Conservation (phyloP, 1,140 invertebrate genomes). For the Penaeus japonicus region DNA sequence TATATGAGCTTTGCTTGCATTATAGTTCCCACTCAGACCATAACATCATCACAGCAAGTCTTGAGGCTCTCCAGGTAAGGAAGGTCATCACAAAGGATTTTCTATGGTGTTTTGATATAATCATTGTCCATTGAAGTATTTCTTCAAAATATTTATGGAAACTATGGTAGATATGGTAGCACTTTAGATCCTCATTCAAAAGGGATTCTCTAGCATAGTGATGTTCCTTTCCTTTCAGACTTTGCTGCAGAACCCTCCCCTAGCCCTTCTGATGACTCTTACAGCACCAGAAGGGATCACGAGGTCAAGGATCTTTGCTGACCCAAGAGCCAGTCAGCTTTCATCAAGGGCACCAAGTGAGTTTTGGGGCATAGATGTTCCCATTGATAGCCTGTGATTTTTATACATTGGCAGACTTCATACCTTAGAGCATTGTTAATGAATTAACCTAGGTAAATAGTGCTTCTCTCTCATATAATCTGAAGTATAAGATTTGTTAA, state of each 20-base stretch:
- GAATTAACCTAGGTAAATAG: no score
- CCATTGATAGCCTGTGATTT: background rate
- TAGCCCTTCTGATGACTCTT: conserved; percentile 71
- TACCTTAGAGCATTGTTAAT: no score
- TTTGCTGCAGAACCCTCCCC: conserved; percentile 73
- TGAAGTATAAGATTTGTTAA: no score
- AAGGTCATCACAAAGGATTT: background rate
- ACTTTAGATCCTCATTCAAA: no score
- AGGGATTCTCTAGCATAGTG: no score
- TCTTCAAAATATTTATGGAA: no score
- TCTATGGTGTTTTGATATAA: background rate
- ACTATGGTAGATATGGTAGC: no score
- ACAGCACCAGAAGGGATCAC: conserved; percentile 69
- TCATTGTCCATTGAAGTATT: no score
- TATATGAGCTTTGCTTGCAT: conserved; percentile 83
- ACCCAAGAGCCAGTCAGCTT: conserved; percentile 42
- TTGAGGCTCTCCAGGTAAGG: conserved; percentile 74
- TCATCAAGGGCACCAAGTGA: conserved; percentile 54
- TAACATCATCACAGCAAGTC: conserved; percentile 82
- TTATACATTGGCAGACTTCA: background rate
- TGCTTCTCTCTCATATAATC: no score
- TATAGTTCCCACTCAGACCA: conserved; percentile 78
- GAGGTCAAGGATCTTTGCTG: conserved; percentile 62
- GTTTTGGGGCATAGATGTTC: background rate
- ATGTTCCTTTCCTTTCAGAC: conserved; percentile 65